Evolutionary conservation across 2,113 vertebrate species (phyloP), one percentile per base, ranked within the genome.

Genomic region (Macrotus californicus): DNA sequence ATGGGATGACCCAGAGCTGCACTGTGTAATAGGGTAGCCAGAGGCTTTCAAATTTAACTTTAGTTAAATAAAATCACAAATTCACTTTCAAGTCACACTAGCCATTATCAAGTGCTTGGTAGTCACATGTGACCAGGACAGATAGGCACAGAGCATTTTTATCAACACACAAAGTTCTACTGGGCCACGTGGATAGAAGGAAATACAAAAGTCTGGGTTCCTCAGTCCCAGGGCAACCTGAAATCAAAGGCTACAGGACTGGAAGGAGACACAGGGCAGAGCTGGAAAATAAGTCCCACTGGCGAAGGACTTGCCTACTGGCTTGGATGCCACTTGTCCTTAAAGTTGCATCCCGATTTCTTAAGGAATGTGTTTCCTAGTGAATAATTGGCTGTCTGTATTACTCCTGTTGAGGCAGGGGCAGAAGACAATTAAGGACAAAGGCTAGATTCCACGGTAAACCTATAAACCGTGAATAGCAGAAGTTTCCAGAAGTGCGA

Each of bases 401-500:
- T 10, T 19, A 11, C 64, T 64, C 22, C 7, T 56, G 80, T 39
- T 72, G 50, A 91, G 29, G 24, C 2, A 66, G 24, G 39, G 22
- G 26, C n/a, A 79, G 41, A 66, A 21, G 90, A 95, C 92, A 76
- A 18, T 86, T 9, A 76, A 19, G 8, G 46, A 67, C 76, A 66
- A 87, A 77, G 16, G 31, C 73, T 61, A 39, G 77, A n/a, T 75
- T 94, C 46, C 41, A 36, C 0, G 5, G 41, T 81, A 90, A 89
- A 88, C 52, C 54, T 18, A 24, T 34, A 46, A 94, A 5, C 56
- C 46, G 1, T 79, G 93, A 96, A 73, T 19, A 66, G 15, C 95
- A 94, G 84, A 81, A 92, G 93, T 48, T 82, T 61, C 85, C 79
- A 92, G 81, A 95, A 96, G 85, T 92, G 61, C 92, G 70, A 95